Conservation (phyloP, 2,113 vertebrate genomes). For the Gobio gobio region DNA sequence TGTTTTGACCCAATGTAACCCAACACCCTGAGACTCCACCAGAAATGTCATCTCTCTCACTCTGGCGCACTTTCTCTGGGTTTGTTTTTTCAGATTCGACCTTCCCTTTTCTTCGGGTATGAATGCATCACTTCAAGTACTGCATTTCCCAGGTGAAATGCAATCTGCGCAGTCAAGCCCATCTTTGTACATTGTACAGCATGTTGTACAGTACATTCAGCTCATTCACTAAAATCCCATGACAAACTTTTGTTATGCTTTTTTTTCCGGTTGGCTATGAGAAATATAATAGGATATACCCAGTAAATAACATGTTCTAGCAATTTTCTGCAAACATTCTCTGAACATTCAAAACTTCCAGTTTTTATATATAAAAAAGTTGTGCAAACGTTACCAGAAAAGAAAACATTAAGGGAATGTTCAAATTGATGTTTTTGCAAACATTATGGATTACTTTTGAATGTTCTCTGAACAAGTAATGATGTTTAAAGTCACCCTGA, state of each 20-base stretch:
- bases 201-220: neutral
- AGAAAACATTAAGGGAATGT: neutral
- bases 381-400: neutral
- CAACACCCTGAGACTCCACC: slow-evolving; percentile 3
- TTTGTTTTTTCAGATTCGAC: neutral
- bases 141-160: slow-evolving; percentile 33
- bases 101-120: neutral
- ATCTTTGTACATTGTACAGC: slow-evolving; percentile 11
- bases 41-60: neutral
- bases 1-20: neutral
- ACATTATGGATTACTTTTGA: neutral
- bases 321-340: neutral
- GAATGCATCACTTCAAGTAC: slow-evolving; percentile 52
- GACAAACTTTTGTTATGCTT: neutral
- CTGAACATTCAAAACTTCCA: neutral
- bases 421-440: neutral
- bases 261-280: neutral
- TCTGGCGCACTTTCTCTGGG: neutral
- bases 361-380: neutral
- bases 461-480: neutral
- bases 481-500: too few relatives aligned
- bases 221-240: neutral
- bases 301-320: neutral
- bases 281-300: neutral
- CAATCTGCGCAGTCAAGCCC: neutral